These are phyloP conservation scores for Cyrtorhinus lividipennis DNA, from an alignment of 1,140 invertebrate species.

Conservation along the genomic window DNA sequence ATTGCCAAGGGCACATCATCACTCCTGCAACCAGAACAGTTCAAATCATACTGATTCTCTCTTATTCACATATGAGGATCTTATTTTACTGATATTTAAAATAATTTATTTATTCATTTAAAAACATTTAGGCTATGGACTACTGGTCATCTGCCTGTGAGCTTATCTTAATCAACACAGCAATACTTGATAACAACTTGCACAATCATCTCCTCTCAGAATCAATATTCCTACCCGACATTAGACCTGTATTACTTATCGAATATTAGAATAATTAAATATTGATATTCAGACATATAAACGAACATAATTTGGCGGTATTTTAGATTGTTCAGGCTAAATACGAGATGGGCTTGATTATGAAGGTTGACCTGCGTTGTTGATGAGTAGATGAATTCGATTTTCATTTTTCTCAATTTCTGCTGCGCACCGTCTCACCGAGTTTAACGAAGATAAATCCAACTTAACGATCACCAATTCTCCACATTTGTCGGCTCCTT, in stretches of 20 bases:
- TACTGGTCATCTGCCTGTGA: no score
- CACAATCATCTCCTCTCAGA: no score
- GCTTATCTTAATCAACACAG: no score
- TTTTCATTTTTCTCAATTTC: conserved; percentile 21
- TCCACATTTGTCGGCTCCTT: conserved; percentile 21
- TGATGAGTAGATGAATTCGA: conserved; percentile 27
- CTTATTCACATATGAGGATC: background rate
- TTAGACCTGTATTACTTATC: no score
- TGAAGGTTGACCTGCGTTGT: conserved; percentile 26
- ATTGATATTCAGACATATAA: no score
- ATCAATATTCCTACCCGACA: no score
- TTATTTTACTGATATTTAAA: background rate
- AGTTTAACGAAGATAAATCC: conserved; percentile 50
- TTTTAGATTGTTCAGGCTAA: no score
- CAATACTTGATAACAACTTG: no score
- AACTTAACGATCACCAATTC: conserved; percentile 44
- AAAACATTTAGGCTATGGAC: background rate
- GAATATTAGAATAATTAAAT: background rate
- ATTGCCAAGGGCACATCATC: conserved; percentile 25
- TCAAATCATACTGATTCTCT: background rate
- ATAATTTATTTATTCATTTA: no score
- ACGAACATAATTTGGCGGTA: no score
- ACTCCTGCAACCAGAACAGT: conserved; percentile 20
- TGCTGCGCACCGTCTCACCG: conserved; percentile 24
- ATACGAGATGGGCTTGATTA: no score